A percentile compares a stretch with the other conserved stretches of the same genome.
phyloP scores from a whole-genome alignment of 2,797 vertebrate genomes.

The Microchirus variegatus region DNA sequence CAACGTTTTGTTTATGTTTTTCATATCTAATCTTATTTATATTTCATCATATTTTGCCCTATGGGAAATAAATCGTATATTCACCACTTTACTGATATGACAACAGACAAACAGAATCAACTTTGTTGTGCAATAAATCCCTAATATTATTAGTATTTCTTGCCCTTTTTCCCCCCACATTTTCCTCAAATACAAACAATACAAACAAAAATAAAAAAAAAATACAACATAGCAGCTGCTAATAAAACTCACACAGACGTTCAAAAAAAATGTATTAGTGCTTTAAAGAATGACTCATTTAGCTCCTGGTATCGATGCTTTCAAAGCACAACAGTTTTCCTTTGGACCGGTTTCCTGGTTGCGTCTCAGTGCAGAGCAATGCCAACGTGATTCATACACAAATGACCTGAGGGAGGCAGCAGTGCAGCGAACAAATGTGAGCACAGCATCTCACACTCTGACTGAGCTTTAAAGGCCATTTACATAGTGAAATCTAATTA shows the following conservation, averaged over 20 bases:
- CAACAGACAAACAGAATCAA: constrained; percentile 46
- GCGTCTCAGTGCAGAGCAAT: constrained; percentile 54
- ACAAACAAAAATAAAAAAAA: constrained; percentile 33
- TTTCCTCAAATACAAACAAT: constrained; percentile 28
- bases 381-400: constrained; percentile 74
- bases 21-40: too few species aligned
- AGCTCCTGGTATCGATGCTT: constrained; percentile 22
- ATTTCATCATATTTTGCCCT: too few species aligned
- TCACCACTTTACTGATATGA: constrained; percentile 14
- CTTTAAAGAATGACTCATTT: constrained; percentile 41
- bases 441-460: constrained; percentile 64
- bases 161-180: constrained; percentile 18
- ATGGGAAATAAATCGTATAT: constrained; percentile 4
- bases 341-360: constrained; percentile 37
- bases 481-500: constrained; percentile 88
- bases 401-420: constrained; percentile 87
- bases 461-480: constrained; percentile 80
- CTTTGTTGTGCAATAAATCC: constrained; percentile 4
- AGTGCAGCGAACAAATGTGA: constrained; percentile 83
- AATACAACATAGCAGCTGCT: constrained; percentile 11
- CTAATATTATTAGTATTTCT: constrained; percentile 1
- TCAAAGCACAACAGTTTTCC: constrained; percentile 35
- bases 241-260: constrained; percentile 25
- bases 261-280: constrained; percentile 17
- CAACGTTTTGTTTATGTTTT: neutral